Evolutionary conservation across 2,113 vertebrate species (phyloP).

Genomic region (Grammomys surdaster): DNA sequence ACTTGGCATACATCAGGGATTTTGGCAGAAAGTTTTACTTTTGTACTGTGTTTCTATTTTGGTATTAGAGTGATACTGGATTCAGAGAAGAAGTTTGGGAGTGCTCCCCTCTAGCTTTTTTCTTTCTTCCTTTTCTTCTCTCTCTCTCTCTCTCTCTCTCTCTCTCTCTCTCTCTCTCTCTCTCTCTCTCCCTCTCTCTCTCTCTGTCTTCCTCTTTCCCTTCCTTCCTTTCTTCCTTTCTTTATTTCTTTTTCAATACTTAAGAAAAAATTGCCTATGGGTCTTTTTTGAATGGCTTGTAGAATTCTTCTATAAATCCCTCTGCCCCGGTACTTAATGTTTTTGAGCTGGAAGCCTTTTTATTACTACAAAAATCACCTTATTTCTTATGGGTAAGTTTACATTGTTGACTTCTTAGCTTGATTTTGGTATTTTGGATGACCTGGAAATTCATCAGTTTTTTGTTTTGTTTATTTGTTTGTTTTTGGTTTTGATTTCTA

Average conservation of each 20-base stretch:
- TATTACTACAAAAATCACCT: neutral
- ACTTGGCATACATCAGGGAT: neutral
- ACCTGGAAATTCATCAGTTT: neutral
- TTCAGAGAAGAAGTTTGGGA: too few species aligned
- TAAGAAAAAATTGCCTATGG: neutral
- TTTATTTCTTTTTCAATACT: neutral
- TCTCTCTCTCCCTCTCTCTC: fast-evolving
- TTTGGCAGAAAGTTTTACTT: neutral
- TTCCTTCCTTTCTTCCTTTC: too few species aligned
- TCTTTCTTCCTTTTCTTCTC: too few species aligned
- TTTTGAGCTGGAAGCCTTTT: neutral
- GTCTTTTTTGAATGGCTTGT: neutral
- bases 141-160: too few species aligned
- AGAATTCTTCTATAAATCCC: neutral
- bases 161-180: too few species aligned
- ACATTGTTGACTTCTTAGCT: neutral
- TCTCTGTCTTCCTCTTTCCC: neutral
- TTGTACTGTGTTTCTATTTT: neutral
- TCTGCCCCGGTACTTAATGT: neutral
- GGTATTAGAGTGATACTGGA: neutral
- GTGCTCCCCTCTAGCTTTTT: neutral
- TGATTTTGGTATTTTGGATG: neutral
- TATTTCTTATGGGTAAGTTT: too few species aligned
- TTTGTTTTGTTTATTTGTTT: neutral
- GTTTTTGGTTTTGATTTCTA: neutral